phyloP scores from a whole-genome alignment of 1,140 invertebrate genomes.

The Nephila pilipes region DNA sequence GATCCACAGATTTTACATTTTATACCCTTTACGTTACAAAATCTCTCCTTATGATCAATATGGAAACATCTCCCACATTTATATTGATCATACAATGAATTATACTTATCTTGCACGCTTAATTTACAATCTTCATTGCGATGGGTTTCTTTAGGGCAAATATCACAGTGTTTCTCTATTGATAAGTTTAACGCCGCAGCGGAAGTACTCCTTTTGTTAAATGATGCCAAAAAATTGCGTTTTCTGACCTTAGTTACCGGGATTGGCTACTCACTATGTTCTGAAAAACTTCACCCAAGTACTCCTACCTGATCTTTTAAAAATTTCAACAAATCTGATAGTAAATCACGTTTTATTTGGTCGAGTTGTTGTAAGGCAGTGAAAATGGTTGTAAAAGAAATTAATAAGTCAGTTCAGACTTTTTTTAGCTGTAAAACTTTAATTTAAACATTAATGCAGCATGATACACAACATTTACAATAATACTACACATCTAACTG shows the following conservation, averaged over 20 bases:
- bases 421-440: too few species aligned
- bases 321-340: background rate
- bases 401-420: too few species aligned
- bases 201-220: background rate
- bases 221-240: background rate
- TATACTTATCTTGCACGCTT: too few species aligned
- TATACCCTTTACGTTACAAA: too few species aligned
- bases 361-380: too few species aligned
- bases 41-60: background rate
- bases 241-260: background rate
- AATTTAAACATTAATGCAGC: too few species aligned
- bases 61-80: too few species aligned
- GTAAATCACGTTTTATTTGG: too few species aligned
- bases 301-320: background rate
- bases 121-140: background rate
- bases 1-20: background rate
- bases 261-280: background rate
- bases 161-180: background rate
- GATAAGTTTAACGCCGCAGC: background rate
- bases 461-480: too few species aligned
- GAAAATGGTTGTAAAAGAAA: too few species aligned
- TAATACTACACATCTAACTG: too few species aligned
- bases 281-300: background rate
- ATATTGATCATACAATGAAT: too few species aligned
- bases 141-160: background rate